These are phyloP conservation scores for Neolamprologus variostigma DNA, from an alignment of 2,113 vertebrate genomes.

Conservation along the genomic window DNA sequence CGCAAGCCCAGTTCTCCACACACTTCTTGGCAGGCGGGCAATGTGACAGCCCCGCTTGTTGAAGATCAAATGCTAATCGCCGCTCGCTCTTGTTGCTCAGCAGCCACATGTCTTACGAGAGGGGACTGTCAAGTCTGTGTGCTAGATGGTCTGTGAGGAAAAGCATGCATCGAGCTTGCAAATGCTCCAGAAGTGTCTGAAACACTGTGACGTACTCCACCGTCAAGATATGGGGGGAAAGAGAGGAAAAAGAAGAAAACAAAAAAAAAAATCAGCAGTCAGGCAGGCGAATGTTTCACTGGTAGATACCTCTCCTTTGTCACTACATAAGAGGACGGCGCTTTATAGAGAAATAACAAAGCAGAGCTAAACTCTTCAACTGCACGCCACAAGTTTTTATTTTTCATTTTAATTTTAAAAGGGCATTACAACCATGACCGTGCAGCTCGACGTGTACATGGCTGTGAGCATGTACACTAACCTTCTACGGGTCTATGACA, in stretches of 20 bases:
- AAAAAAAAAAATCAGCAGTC: not conserved
- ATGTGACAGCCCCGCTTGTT: conserved; percentile 24
- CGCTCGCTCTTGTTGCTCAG: conserved; percentile 4
- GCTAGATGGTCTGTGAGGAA: not conserved
- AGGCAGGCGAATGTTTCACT: not conserved
- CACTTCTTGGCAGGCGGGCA: conserved; percentile 33
- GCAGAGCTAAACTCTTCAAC: not conserved
- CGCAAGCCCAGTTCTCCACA: conserved; percentile 40
- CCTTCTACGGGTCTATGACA: conserved; percentile 31
- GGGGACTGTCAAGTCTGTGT: not conserved
- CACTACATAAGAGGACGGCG: not conserved
- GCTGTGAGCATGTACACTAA: not conserved
- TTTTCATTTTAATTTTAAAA: conserved; percentile 10
- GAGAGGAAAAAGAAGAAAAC: not conserved
- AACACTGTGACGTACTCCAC: not conserved
- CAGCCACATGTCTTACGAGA: conserved; percentile 22
- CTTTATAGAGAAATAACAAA: not conserved
- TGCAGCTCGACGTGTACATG: not conserved
- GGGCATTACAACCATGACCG: not conserved
- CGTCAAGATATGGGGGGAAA: not conserved
- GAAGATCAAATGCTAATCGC: conserved; percentile 55
- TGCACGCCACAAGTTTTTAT: not conserved
- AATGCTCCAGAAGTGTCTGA: conserved; percentile 7
- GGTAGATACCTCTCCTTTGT: not conserved
- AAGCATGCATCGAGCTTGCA: not conserved